Conservation (phyloP, 2,113 vertebrate genomes). For the Neodon shergylaensis region DNA sequence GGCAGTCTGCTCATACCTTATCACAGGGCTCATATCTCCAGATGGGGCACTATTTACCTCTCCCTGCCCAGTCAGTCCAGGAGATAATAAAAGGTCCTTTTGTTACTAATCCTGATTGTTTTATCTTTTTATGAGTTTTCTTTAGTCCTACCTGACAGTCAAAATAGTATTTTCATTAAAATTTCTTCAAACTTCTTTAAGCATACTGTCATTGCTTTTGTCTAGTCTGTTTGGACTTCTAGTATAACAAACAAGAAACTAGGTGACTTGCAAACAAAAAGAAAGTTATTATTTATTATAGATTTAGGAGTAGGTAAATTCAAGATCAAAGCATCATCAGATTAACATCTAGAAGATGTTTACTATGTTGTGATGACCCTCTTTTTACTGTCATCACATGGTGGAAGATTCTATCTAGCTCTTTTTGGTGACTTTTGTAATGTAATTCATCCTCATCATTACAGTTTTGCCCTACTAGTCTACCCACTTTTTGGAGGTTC, state of each 20-base stretch:
- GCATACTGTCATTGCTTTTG: neutral
- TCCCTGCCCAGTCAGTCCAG: neutral
- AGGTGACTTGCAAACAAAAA: neutral
- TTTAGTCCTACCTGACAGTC: neutral
- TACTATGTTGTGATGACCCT: neutral
- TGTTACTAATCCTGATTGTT: neutral
- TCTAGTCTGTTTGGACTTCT: neutral
- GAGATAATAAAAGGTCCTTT: neutral
- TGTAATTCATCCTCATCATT: neutral
- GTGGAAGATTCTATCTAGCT: neutral
- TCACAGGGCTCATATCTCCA: neutral
- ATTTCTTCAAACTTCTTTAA: neutral
- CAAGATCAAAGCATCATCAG: neutral
- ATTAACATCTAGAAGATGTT: neutral
- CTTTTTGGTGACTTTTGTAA: neutral
- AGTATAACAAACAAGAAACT: neutral
- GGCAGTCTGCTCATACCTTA: neutral
- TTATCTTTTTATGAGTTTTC: neutral
- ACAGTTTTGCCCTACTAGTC: neutral
- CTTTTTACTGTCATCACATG: neutral
- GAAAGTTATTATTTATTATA: neutral
- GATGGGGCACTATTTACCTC: neutral
- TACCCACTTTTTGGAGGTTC: neutral
- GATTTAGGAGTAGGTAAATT: neutral
- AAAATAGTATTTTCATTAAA: conserved; percentile 25